phyloP scores from a whole-genome alignment of 2,888 invertebrate species.

The Carpatolechia fugitivella region DNA sequence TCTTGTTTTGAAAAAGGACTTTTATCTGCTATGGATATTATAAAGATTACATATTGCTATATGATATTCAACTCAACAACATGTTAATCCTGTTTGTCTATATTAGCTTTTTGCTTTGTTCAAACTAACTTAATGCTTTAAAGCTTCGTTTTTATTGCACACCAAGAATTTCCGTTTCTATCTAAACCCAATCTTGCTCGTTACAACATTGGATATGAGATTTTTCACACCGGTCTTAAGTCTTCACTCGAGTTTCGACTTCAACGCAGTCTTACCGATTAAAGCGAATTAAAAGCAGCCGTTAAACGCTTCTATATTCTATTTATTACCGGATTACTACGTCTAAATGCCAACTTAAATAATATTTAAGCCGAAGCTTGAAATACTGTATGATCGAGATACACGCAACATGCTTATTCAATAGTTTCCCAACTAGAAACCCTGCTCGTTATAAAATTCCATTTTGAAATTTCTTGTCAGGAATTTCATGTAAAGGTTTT shows the following conservation, averaged over 20 bases:
- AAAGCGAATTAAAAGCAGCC: constrained; percentile 32
- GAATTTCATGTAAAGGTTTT: background rate
- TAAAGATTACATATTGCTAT: too few relatives aligned
- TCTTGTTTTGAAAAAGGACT: constrained; percentile 3
- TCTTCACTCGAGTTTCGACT: background rate
- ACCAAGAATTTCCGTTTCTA: background rate
- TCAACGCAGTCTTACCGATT: background rate
- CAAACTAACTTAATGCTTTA: too few relatives aligned
- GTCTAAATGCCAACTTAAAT: constrained; percentile 27
- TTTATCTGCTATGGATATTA: too few relatives aligned
- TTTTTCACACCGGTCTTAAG: background rate
- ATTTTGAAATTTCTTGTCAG: background rate
- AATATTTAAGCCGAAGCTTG: constrained; percentile 22
- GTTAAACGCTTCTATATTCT: constrained; percentile 27
- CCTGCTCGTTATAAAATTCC: background rate
- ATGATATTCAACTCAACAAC: too few relatives aligned
- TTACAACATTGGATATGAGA: background rate
- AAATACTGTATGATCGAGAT: constrained; percentile 18
- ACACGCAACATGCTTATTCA: constrained; percentile 7
- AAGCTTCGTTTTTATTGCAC: too few relatives aligned
- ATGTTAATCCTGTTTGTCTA: too few relatives aligned
- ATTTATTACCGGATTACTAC: constrained; percentile 30
- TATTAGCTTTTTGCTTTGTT: too few relatives aligned
- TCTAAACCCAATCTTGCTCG: background rate
- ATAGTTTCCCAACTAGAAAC: background rate